Percentiles rank a stretch among this genome's conserved stretches.
These are phyloP conservation scores for Ochlodes sylvanus DNA, from an alignment of 2,888 invertebrate species.

Conservation along the genomic window DNA sequence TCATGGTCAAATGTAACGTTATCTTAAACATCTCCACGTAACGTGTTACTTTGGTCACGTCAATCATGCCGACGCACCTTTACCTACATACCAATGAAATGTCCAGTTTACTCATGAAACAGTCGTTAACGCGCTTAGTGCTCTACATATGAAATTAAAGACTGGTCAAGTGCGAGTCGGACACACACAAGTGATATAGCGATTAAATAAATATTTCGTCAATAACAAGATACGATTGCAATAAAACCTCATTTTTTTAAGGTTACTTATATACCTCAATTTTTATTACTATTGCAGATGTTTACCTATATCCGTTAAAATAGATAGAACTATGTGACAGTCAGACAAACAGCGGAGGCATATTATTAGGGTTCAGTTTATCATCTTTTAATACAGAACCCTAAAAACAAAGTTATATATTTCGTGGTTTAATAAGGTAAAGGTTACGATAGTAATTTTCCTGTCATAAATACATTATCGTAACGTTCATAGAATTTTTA, in stretches of 20 bases:
- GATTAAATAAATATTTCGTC: too few relatives aligned
- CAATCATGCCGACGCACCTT: slow-evolving; percentile 10
- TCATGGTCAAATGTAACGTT: slow-evolving; percentile 11
- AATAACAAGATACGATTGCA: too few relatives aligned
- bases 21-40: slow-evolving; percentile 2
- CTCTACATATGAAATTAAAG: background rate
- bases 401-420: slow-evolving; percentile 9
- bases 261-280: too few relatives aligned
- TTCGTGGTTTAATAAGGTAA: background rate
- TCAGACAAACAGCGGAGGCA: too few relatives aligned
- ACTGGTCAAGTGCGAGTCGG: too few relatives aligned
- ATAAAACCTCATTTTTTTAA: too few relatives aligned
- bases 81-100: slow-evolving; percentile 7
- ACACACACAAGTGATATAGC: too few relatives aligned
- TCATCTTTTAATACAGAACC: too few relatives aligned
- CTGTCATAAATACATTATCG: slow-evolving; percentile 17
- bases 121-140: background rate
- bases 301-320: too few relatives aligned
- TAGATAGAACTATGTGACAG: too few relatives aligned
- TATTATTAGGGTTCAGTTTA: too few relatives aligned
- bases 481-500: background rate
- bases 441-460: slow-evolving; percentile 15
- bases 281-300: too few relatives aligned
- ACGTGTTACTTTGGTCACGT: slow-evolving; percentile 7
- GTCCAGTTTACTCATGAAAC: slow-evolving; percentile 5